These are phyloP conservation scores for Heliconius erato DNA, from an alignment of 2,888 invertebrate species.

Conservation along the genomic window DNA sequence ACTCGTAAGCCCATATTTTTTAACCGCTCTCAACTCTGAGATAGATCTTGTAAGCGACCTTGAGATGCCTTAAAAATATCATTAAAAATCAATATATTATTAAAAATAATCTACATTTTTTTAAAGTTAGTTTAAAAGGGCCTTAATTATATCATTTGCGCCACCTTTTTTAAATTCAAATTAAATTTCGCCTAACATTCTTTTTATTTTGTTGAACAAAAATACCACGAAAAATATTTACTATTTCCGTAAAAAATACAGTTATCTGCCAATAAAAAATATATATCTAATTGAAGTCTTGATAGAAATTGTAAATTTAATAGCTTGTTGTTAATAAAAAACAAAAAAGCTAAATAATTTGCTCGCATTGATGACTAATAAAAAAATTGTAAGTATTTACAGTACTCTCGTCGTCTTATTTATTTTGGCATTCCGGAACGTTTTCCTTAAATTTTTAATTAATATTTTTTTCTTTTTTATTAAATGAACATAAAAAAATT, in stretches of 20 bases:
- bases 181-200: background rate
- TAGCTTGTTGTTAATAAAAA: background rate
- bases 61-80: no score
- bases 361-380: background rate
- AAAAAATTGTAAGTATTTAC: background rate
- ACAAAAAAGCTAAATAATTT: background rate
- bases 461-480: background rate
- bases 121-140: no score
- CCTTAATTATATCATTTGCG: no score
- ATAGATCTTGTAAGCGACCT: no score
- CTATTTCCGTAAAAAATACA: background rate
- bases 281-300: background rate
- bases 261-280: background rate
- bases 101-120: no score
- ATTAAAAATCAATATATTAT: no score
- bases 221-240: background rate
- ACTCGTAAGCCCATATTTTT: no score
- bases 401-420: background rate
- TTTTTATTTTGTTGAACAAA: background rate
- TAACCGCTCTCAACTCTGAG: no score
- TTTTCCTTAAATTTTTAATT: background rate
- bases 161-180: background rate
- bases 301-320: background rate
- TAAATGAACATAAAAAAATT: background rate
- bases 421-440: background rate